Base-by-base conservation (phyloP, 2,113 vertebrate genomes). In the Zosterops borbonicus region DNA sequence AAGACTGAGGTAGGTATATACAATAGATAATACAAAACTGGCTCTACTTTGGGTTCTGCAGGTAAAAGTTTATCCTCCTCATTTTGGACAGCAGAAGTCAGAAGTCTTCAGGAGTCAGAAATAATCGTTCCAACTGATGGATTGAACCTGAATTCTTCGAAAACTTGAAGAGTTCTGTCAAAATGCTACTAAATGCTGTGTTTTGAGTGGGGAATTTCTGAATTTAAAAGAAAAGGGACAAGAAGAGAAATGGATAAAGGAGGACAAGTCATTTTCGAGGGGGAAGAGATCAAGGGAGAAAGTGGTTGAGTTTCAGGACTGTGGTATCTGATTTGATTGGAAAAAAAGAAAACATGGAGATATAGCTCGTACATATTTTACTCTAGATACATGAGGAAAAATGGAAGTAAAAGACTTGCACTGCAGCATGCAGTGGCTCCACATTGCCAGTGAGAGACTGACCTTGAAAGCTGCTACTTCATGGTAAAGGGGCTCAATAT, bases 391-490 rank as follows among this genome's bases (percentile, higher is more conserved):
- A 77, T 14, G 31, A 67, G 39, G 23, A 31, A 77, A 91, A 88
- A 47, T 28, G 11, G 21, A 83, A 55, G 56, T 42, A 49, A n/a
- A 82, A 62, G 31, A n/a, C 39, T 76, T 63, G 33, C 16, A 55
- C 12, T 76, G 29, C 50, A 46, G 15, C 9, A 12, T n/a, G 24
- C 37, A 42, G 29, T 67, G 59, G 33, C 47, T 94, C 63, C 63
- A 63, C 35, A 2, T 3, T 39, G 41, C 35, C 24, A 14, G 37
- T 63, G 68, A 3, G 4, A 80, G 55, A 59, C 42, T 74, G 85
- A 88, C 79, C 83, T 95, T 93, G 79, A 90, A 92, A 88, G 78
- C 68, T 81, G 71, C 68, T 67, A 24, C 76, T 47, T 33, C 47
- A 14, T 1, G 7, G 59, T 44, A 68, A 88, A 90, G 35, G 47